Evolutionary conservation across 2,888 invertebrate genomes (phyloP).

Genomic region (Brenthis hecate): DNA sequence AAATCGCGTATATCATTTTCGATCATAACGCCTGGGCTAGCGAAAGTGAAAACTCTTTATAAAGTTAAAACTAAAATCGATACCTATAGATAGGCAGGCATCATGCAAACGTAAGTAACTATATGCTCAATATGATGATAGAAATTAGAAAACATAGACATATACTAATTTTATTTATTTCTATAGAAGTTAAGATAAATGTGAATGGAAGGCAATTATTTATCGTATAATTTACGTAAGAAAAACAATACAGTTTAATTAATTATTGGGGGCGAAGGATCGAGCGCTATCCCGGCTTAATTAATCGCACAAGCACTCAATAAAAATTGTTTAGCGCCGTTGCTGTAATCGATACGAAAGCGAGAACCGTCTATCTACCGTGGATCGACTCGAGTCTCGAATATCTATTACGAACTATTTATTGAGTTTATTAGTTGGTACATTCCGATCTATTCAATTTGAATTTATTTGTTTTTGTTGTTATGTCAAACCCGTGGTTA

Average conservation of each 20-base stretch:
- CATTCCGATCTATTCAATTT: not conserved
- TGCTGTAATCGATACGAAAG: constrained; percentile 34
- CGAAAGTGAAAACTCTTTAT: too few species aligned
- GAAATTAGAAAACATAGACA: not conserved
- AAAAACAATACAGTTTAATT: constrained; percentile 38
- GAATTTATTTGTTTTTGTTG: too few species aligned
- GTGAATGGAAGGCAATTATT: constrained; percentile 25
- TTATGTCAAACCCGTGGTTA: too few species aligned
- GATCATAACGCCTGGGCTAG: too few species aligned
- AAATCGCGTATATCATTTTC: too few species aligned
- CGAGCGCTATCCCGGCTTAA: constrained; percentile 44
- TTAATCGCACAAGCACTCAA: constrained; percentile 42
- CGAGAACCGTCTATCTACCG: constrained; percentile 22
- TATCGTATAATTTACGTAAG: constrained; percentile 29
- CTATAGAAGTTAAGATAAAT: constrained; percentile 17
- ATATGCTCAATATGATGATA: too few species aligned
- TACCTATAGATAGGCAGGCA: too few species aligned
- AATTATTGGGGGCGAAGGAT: constrained; percentile 39
- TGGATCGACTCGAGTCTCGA: constrained; percentile 14
- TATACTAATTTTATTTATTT: not conserved
- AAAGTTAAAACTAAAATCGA: too few species aligned
- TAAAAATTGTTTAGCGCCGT: constrained; percentile 39
- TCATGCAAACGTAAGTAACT: too few species aligned
- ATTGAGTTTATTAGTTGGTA: not conserved
- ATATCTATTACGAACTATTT: constrained; percentile 13